Percentiles rank a stretch among this genome's conserved stretches.
phyloP scores from a whole-genome alignment of 1,140 invertebrate species.

The Cherax destructor region DNA sequence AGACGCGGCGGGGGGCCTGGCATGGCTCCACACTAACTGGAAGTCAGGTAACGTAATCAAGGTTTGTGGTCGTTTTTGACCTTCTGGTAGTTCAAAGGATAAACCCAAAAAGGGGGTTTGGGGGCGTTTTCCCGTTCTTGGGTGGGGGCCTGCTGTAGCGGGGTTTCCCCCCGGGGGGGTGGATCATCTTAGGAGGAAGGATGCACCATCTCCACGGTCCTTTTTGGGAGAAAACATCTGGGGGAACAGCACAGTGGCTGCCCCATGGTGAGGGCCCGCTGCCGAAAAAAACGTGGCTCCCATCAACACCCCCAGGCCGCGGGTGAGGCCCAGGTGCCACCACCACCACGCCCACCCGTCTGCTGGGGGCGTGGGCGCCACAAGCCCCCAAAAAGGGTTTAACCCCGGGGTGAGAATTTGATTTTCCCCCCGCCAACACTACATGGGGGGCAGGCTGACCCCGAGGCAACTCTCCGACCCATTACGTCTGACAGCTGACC shows the following conservation, averaged over 20 bases:
- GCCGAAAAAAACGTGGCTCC: constrained; percentile 26
- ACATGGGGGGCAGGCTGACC: constrained; percentile 24
- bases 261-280: constrained; percentile 35
- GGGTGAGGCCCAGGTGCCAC: constrained; percentile 13
- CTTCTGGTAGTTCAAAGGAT: constrained; percentile 1
- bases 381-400: constrained; percentile 1
- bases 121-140: constrained; percentile 46
- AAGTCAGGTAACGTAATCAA: constrained; percentile 62
- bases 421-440: constrained; percentile 16
- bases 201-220: constrained; percentile 42
- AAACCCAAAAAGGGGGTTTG: constrained; percentile 40
- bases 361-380: neutral
- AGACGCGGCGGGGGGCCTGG: constrained; percentile 22
- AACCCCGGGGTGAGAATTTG: constrained; percentile 17
- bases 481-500: neutral
- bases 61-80: constrained; percentile 38
- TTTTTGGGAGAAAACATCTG: constrained; percentile 28
- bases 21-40: constrained; percentile 59
- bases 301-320: constrained; percentile 43
- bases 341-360: constrained; percentile 52
- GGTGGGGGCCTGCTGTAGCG: constrained; percentile 29
- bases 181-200: constrained; percentile 50
- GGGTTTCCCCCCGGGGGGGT: constrained; percentile 56
- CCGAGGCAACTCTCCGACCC: neutral
- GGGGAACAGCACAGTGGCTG: neutral